Evolutionary conservation across 2,113 vertebrate species (phyloP), one percentile per base, ranked within the genome.

Genomic region (Chrysochloris asiatica): DNA sequence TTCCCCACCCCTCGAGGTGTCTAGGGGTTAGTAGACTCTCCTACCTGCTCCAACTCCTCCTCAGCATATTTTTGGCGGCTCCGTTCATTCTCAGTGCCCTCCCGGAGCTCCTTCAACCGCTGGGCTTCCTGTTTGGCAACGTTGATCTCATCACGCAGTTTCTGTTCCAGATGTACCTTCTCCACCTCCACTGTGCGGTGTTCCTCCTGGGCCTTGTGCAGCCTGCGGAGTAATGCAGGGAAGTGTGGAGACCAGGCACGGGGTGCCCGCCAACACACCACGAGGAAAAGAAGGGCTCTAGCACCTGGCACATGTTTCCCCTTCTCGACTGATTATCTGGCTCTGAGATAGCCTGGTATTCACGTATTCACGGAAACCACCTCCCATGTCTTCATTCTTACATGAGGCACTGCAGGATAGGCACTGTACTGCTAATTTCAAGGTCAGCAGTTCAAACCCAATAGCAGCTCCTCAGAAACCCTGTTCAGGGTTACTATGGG

Each of bases 171-270:
- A 90, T 98, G 99, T 22, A 99, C 99, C 97, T 99, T 99, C 91
- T 99, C 99, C 92, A 99, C 99, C 96, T 99, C 99, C 71, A 99
- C 99, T 0, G 99, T 99, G 54, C 99, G 99, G 71, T 99, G 99
- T 93, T 99, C 99, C 95, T 99, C 99, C 97, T 99, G 99, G 0
- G 99, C 99, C 59, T 99, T 99, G 97, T 99, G 99, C 50, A 99
- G 97, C 97, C 99, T 99, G 96, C 0, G 5, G 78, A 26, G 16
- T 4, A 30, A 82, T 77, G 47, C 1, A 3, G 45, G 61, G 73
- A 87, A 76, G 71, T 28, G 79, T 83, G 75, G 33, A 48, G 79
- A 67, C 85, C 71, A 80, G 85, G 88, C 85, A 85, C 81, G 45
- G 28, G 28, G 52, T 71, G 48, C 89, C 83, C 84, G 61, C 82